phyloP scores from a whole-genome alignment of 2,797 vertebrate species.

The Anisognathus igniventris region DNA sequence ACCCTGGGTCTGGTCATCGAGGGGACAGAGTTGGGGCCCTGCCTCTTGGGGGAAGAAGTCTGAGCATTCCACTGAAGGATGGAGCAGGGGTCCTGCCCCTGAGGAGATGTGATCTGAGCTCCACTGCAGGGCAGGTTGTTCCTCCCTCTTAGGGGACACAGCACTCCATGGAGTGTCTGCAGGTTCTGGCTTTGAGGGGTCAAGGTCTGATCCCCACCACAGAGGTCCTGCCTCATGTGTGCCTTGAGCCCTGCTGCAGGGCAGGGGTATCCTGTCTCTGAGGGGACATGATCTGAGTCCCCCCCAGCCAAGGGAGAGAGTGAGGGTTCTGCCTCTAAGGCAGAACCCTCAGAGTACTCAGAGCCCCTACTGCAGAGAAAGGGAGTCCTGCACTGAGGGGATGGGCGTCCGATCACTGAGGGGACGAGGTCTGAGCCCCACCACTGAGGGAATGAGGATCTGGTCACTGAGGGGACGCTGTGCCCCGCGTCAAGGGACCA shows the following conservation, averaged over 20 bases:
- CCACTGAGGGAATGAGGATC: not conserved
- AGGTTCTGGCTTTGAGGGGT: not conserved
- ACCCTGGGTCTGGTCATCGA: not conserved
- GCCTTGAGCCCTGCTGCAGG: rapidly evolving
- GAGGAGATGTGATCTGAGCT: not conserved
- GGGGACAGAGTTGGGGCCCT: not conserved
- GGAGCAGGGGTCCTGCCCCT: not conserved
- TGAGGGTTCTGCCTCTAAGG: not conserved
- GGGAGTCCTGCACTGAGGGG: not conserved
- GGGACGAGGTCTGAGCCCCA: not conserved
- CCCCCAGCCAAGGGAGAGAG: rapidly evolving
- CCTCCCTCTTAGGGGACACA: not conserved
- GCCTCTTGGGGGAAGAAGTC: not conserved
- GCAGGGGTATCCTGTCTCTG: too few relatives aligned
- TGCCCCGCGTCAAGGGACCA: not conserved
- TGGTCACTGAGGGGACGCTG: not conserved
- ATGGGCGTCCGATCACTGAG: rapidly evolving
- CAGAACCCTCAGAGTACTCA: not conserved
- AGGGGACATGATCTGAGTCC: not conserved
- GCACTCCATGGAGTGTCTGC: rapidly evolving
- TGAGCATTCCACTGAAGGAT: not conserved
- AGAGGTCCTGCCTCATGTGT: not conserved
- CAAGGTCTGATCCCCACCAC: not conserved
- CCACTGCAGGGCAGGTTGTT: not conserved
- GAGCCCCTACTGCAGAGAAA: rapidly evolving